Percentiles rank a stretch among this genome's conserved stretches.
Evolutionary conservation across 2,888 invertebrate genomes (phyloP).

Genomic region (Hartigia nigra): DNA sequence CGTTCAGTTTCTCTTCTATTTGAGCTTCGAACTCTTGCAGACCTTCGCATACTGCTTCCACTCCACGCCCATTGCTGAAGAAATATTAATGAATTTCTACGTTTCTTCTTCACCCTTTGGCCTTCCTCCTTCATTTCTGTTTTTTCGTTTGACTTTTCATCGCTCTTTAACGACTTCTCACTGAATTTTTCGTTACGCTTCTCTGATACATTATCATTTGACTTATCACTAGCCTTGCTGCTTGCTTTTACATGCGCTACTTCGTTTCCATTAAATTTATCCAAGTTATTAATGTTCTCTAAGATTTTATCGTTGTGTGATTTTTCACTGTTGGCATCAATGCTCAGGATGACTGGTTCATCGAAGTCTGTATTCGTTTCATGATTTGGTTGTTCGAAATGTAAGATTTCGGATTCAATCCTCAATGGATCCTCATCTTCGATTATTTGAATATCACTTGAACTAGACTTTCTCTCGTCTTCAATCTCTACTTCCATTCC

Average conservation of each 20-base stretch:
- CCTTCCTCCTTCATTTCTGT: slow-evolving; percentile 66
- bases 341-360: not conserved
- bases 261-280: slow-evolving; percentile 39
- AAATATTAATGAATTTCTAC: slow-evolving; percentile 78
- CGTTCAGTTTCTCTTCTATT: slow-evolving; percentile 70
- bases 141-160: slow-evolving; percentile 59
- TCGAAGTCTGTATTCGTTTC: slow-evolving; percentile 2
- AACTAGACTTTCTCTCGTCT: slow-evolving; percentile 53
- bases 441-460: slow-evolving; percentile 52
- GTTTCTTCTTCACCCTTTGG: slow-evolving; percentile 71
- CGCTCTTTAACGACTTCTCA: slow-evolving; percentile 41
- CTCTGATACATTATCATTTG: slow-evolving; percentile 38
- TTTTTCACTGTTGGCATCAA: slow-evolving; percentile 58
- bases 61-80: slow-evolving; percentile 86
- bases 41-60: slow-evolving; percentile 66
- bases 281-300: slow-evolving; percentile 43
- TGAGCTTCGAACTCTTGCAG: slow-evolving; percentile 65
- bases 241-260: slow-evolving; percentile 61
- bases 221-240: slow-evolving; percentile 53
- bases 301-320: slow-evolving; percentile 64
- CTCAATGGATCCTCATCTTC: slow-evolving; percentile 52
- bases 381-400: slow-evolving; percentile 10
- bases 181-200: slow-evolving; percentile 37
- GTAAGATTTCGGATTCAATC: slow-evolving; percentile 39
- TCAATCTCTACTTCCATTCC: slow-evolving; percentile 49